phyloP scores from a whole-genome alignment of 2,888 invertebrate genomes.

The Drosophila mayaguana region DNA sequence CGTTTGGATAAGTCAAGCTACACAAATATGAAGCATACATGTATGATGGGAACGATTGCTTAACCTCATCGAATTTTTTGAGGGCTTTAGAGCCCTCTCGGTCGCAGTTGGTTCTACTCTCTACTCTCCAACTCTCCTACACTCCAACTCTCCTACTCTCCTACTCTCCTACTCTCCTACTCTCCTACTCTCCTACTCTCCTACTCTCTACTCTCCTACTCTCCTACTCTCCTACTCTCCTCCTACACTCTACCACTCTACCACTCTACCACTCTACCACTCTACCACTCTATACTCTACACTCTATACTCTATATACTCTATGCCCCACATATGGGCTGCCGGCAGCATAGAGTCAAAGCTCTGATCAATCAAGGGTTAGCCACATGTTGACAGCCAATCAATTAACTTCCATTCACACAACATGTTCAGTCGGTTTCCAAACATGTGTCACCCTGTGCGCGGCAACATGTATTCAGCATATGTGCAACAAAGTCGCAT shows the following conservation, averaged over 20 bases:
- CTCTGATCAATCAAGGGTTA: neutral
- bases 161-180: too few relatives aligned
- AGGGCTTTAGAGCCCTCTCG: too few relatives aligned
- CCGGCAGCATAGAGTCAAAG: too few relatives aligned
- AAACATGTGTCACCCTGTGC: constrained; percentile 10
- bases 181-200: too few relatives aligned
- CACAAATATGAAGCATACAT: too few relatives aligned
- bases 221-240: neutral
- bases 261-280: neutral
- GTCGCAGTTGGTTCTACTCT: too few relatives aligned
- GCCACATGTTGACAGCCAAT: constrained; percentile 5
- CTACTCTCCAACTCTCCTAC: too few relatives aligned
- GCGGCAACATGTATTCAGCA: neutral
- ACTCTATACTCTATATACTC: neutral
- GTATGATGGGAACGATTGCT: too few relatives aligned
- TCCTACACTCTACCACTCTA: too few relatives aligned
- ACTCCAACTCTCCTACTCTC: too few relatives aligned
- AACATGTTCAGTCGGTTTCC: neutral
- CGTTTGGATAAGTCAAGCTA: too few relatives aligned
- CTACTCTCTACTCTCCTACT: neutral
- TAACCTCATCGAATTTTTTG: too few relatives aligned
- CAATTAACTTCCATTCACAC: neutral
- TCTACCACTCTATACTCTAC: neutral
- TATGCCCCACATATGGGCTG: neutral
- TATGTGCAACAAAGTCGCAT: neutral